Evolutionary conservation across 1,140 invertebrate genomes (phyloP).

Genomic region (Lepeophtheirus salmonis): DNA sequence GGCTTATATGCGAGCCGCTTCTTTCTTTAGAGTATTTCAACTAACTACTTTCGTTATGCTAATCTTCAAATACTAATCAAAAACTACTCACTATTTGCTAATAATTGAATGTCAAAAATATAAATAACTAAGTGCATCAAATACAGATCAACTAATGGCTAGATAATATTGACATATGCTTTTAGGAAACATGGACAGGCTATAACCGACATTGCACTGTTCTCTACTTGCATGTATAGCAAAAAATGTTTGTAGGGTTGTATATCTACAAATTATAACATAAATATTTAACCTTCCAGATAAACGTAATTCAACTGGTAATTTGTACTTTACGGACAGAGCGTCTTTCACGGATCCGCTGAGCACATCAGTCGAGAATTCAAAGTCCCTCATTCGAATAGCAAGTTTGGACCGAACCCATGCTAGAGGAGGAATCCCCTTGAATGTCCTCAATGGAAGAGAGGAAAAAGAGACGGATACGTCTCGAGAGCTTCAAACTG

Average conservation of each 20-base stretch:
- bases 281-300: background rate
- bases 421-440: background rate
- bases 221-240: background rate
- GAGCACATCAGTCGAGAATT: background rate
- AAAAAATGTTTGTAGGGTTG: background rate
- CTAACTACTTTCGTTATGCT: too few relatives aligned
- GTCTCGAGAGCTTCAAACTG: background rate
- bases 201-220: too few relatives aligned
- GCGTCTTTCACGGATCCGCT: background rate
- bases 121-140: too few relatives aligned
- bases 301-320: slow-evolving; percentile 10
- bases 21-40: too few relatives aligned
- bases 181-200: too few relatives aligned
- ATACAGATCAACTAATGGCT: too few relatives aligned
- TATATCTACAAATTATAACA: background rate
- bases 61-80: too few relatives aligned
- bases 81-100: too few relatives aligned
- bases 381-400: background rate
- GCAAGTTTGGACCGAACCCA: background rate
- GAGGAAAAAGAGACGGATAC: background rate
- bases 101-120: too few relatives aligned
- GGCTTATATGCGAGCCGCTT: too few relatives aligned
- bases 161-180: too few relatives aligned
- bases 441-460: background rate
- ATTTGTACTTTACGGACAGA: slow-evolving; percentile 6